phyloP scores from a whole-genome alignment of 2,113 vertebrate species.

The Phocoena sinus region DNA sequence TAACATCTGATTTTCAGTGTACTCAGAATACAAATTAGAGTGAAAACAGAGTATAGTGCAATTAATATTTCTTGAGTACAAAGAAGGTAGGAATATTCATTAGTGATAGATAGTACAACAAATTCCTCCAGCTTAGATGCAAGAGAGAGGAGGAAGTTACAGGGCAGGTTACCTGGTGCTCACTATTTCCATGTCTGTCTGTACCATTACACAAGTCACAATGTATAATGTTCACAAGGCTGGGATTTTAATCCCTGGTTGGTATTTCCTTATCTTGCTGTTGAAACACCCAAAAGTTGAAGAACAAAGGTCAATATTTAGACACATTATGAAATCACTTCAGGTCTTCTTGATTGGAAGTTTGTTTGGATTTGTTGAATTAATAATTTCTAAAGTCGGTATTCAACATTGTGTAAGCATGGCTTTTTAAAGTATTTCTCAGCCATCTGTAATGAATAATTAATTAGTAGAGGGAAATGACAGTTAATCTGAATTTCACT shows the following conservation, averaged over 20 bases:
- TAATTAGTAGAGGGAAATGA: background rate
- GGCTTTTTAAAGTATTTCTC: conserved; percentile 28
- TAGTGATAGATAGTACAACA: background rate
- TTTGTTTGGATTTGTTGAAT: conserved; percentile 45
- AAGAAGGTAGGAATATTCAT: background rate
- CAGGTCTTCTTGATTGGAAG: background rate
- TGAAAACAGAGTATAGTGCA: background rate
- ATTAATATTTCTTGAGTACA: background rate
- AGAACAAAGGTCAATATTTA: conserved; percentile 52
- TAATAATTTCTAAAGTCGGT: conserved; percentile 40
- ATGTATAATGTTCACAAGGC: background rate
- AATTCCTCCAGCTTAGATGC: background rate
- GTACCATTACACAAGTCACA: background rate
- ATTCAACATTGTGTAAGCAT: background rate
- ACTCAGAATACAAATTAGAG: background rate
- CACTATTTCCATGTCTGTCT: background rate
- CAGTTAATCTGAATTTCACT: background rate
- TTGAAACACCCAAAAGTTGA: conserved; percentile 29
- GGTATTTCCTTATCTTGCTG: conserved; percentile 30
- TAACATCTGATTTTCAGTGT: background rate
- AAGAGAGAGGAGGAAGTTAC: background rate
- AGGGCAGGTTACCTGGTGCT: background rate
- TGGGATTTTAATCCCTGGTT: background rate
- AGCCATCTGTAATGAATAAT: background rate
- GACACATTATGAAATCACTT: conserved; percentile 35